Percentiles rank a stretch among this genome's conserved stretches.
These are phyloP conservation scores for Gobius niger DNA, from an alignment of 2,113 vertebrate genomes.

Conservation along the genomic window DNA sequence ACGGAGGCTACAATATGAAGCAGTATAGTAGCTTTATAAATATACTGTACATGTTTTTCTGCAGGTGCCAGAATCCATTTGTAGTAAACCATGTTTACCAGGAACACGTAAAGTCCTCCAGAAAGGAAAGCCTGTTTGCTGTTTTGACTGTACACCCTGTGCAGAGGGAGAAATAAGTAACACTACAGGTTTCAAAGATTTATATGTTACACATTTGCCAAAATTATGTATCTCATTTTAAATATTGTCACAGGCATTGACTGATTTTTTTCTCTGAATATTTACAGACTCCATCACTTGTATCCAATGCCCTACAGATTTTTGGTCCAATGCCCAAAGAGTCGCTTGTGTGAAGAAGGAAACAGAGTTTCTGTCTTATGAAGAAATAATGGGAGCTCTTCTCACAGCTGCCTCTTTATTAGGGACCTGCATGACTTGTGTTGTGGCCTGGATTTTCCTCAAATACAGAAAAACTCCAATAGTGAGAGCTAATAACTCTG, in stretches of 20 bases:
- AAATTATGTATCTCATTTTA: no score
- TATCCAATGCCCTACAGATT: conserved; percentile 59
- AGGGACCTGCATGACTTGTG: conserved; percentile 57
- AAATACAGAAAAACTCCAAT: conserved; percentile 66
- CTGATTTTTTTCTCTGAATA: no score
- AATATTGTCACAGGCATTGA: no score
- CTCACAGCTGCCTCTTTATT: conserved; percentile 57
- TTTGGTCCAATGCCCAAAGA: conserved; percentile 68
- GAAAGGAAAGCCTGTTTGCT: conserved; percentile 75
- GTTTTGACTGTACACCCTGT: conserved; percentile 74
- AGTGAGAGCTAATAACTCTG: conserved; percentile 66
- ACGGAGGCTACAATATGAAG: background rate
- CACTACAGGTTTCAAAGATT: conserved; percentile 44
- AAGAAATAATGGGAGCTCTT: conserved; percentile 68
- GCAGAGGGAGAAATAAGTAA: conserved; percentile 74
- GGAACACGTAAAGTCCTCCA: conserved; percentile 71
- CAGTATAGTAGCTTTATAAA: background rate
- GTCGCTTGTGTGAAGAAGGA: conserved; percentile 64
- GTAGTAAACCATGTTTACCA: conserved; percentile 66
- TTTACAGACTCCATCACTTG: conserved; percentile 68
- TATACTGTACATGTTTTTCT: background rate
- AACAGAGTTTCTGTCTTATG: conserved; percentile 63
- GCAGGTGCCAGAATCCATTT: conserved; percentile 68
- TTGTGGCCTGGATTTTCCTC: conserved; percentile 63
- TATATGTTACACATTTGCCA: no score